These are phyloP conservation scores for Rhopalosiphum padi DNA, from an alignment of 1,140 invertebrate genomes.

Conservation along the genomic window DNA sequence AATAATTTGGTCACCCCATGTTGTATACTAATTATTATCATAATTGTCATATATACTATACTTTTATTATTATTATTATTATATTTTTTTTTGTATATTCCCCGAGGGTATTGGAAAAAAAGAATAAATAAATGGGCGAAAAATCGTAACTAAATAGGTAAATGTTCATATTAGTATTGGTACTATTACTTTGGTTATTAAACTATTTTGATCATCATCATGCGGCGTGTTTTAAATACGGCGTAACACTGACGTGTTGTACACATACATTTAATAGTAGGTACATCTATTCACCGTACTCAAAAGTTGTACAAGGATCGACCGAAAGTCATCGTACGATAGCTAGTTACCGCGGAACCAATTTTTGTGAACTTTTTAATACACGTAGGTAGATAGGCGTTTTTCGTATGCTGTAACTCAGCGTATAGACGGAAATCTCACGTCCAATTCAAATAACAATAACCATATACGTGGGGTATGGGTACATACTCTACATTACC, in stretches of 20 bases:
- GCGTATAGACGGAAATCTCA: background rate
- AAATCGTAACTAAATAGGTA: background rate
- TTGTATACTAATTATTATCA: background rate
- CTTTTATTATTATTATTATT: too few species aligned
- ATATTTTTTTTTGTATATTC: background rate
- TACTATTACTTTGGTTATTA: background rate
- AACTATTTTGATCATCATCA: background rate
- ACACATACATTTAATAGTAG: background rate
- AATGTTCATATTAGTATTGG: background rate
- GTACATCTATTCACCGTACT: background rate
- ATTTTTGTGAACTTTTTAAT: background rate
- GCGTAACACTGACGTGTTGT: background rate
- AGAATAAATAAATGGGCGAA: background rate
- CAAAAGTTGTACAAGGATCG: background rate
- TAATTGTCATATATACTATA: too few species aligned
- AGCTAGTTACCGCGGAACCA: background rate
- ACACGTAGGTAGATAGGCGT: background rate
- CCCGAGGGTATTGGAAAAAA: background rate
- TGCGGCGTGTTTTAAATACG: too few species aligned
- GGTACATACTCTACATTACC: background rate
- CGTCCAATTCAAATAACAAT: background rate
- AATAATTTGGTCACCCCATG: background rate
- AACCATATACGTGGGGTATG: background rate
- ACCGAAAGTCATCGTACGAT: background rate
- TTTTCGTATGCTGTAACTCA: background rate